Conservation (phyloP, 2,888 invertebrate species). For the Trissolcus japonicus region DNA sequence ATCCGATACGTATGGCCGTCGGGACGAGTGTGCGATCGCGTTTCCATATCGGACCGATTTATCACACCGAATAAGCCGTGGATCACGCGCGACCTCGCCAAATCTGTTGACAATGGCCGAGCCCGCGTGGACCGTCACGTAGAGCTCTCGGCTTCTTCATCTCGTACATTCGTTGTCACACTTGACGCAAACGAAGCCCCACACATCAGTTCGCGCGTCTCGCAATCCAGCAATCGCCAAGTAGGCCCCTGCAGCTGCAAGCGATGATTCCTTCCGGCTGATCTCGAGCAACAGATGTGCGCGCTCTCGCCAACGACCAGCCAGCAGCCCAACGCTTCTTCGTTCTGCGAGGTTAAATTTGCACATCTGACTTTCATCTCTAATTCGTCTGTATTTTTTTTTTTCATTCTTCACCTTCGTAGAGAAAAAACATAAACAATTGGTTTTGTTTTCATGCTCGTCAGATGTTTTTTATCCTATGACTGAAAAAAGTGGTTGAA, state of each 20-base stretch:
- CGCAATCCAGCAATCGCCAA: background rate
- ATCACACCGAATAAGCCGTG: slow-evolving; percentile 33
- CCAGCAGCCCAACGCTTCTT: too few relatives aligned
- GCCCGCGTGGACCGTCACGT: slow-evolving; percentile 16
- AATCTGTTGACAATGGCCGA: slow-evolving; percentile 27
- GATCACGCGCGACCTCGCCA: slow-evolving; percentile 17
- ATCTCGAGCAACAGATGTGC: slow-evolving; percentile 7
- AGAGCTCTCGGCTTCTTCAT: background rate
- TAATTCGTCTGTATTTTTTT: too few relatives aligned
- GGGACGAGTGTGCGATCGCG: slow-evolving; percentile 12
- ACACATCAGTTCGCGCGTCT: background rate
- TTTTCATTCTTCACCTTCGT: too few relatives aligned
- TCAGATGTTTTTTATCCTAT: too few relatives aligned
- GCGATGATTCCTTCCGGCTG: background rate
- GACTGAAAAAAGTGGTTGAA: too few relatives aligned
- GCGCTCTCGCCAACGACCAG: too few relatives aligned
- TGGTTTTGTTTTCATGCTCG: too few relatives aligned
- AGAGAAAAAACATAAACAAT: too few relatives aligned
- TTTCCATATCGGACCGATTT: slow-evolving; percentile 42
- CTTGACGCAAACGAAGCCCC: slow-evolving; percentile 1
- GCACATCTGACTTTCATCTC: too few relatives aligned
- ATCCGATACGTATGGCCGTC: slow-evolving; percentile 2
- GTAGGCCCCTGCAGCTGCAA: background rate
- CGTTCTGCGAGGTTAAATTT: too few relatives aligned
- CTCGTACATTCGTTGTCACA: background rate